Evolutionary conservation across 2,797 vertebrate genomes (phyloP), one percentile per base, ranked within the genome.

Genomic region (Rhinella marina): DNA sequence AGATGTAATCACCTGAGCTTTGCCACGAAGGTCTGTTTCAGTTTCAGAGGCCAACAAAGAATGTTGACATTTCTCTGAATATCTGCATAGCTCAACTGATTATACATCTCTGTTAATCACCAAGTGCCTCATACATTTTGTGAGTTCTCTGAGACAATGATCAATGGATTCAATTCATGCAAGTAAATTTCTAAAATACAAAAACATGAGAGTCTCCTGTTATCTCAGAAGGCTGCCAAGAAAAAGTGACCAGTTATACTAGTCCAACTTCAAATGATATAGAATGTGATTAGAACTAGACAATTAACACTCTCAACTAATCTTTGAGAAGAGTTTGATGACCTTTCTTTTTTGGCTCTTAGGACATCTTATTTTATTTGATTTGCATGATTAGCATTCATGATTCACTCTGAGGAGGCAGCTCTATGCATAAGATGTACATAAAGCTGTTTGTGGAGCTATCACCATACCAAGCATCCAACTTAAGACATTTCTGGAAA

Each of bases 1-100:
- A 54, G 41, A 61, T 41, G 56, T 85, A 85, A 88, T 85, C 81
- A 66, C 73, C 64, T 72, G 61, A 54, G 32, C n/a, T 70, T 68
- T 72, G 29, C 61, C 13, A 19, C 75, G 54, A 62, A 64, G 64
- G 64, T 85, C 27, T 25, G 62, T 48, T 61, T 50, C 29, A 52
- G 32, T 32, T 80, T 73, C 85, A 84, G 17, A 84, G 25, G 29
- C 21, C 81, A 27, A 25, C 73, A 27, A 54, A 79, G 82, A 84
- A 68, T 54, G 54, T 4, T 19, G 59, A 23, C 54, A 78, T 4
- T 52, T 41, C 32, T 78, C 12, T 50, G 59, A 61, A 86, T 62
- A 64, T 50, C 41, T n/a, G 62, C 72, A 77, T 57, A 76, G 56
- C 32, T 64, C 25, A 41, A 62, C 41, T 50, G 12, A n/a, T 32